Evolutionary conservation across 2,797 vertebrate species (phyloP).

Genomic region (Manis javanica): DNA sequence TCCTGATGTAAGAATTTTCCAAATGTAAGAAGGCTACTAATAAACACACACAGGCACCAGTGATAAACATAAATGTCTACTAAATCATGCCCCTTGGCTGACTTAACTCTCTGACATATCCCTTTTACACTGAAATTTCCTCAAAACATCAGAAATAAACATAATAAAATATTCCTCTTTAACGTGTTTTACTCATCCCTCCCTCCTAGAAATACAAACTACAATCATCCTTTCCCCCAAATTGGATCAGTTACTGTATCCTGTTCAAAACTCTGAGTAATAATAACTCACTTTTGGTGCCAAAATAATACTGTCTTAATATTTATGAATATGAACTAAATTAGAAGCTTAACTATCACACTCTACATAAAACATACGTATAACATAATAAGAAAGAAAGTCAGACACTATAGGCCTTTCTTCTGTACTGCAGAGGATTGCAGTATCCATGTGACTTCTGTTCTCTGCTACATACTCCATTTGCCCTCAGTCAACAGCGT

Average conservation of each 20-base stretch:
- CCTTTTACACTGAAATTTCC: neutral
- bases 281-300: neutral
- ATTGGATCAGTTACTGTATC: neutral
- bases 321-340: neutral
- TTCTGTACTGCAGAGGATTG: neutral
- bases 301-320: neutral
- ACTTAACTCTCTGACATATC: neutral
- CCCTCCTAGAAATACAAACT: neutral
- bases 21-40: neutral
- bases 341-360: neutral
- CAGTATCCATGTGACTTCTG: neutral
- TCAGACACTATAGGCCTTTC: too few relatives aligned
- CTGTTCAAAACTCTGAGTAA: neutral
- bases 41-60: neutral
- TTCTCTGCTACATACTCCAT: neutral
- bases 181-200: neutral
- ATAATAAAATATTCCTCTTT: neutral
- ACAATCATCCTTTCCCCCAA: neutral
- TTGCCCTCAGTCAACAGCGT: neutral
- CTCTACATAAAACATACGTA: neutral
- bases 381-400: neutral
- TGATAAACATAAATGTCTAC: neutral
- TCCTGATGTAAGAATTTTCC: neutral
- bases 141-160: neutral
- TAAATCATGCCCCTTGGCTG: neutral